A percentile compares a stretch with the other conserved stretches of the same genome.
Conservation (phyloP, 1,140 invertebrate genomes). For the Eriosoma lanigerum region DNA sequence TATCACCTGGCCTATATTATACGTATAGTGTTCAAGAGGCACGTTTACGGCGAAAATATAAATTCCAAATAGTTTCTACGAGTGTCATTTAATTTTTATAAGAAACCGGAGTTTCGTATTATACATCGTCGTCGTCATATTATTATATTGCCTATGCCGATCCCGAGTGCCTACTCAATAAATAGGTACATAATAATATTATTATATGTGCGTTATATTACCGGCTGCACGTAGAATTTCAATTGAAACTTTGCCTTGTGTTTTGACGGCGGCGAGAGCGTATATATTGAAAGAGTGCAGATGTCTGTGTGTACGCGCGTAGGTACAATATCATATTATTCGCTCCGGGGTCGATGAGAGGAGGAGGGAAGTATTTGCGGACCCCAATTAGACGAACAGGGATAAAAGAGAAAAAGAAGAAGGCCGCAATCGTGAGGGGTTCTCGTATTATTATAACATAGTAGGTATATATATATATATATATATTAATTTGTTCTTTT, state of each 20-base stretch:
- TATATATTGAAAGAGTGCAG: constrained; percentile 25
- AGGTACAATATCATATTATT: no score
- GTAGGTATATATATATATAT: background rate
- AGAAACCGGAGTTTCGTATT: constrained; percentile 4
- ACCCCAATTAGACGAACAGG: constrained; percentile 31
- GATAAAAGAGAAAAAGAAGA: constrained; percentile 39
- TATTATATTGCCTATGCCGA: no score
- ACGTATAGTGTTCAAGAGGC: constrained; percentile 4
- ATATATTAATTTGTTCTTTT: constrained; percentile 7
- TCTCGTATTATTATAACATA: background rate
- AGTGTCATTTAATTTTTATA: constrained; percentile 16
- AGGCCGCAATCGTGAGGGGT: background rate
- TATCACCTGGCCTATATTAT: constrained; percentile 14
- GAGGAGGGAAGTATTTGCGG: background rate
- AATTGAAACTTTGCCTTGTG: constrained; percentile 40
- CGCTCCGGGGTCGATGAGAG: background rate
- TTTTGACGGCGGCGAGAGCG: background rate
- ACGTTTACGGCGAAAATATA: constrained; percentile 9
- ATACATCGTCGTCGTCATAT: no score
- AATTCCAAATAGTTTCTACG: constrained; percentile 1
- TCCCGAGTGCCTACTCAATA: no score
- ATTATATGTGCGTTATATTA: background rate
- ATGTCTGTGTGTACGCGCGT: background rate
- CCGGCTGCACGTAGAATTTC: constrained; percentile 6
- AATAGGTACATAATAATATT: no score